A percentile compares a stretch with the other conserved stretches of the same genome.
Evolutionary conservation across 1,140 invertebrate genomes (phyloP).

Genomic region (Thrips palmi): DNA sequence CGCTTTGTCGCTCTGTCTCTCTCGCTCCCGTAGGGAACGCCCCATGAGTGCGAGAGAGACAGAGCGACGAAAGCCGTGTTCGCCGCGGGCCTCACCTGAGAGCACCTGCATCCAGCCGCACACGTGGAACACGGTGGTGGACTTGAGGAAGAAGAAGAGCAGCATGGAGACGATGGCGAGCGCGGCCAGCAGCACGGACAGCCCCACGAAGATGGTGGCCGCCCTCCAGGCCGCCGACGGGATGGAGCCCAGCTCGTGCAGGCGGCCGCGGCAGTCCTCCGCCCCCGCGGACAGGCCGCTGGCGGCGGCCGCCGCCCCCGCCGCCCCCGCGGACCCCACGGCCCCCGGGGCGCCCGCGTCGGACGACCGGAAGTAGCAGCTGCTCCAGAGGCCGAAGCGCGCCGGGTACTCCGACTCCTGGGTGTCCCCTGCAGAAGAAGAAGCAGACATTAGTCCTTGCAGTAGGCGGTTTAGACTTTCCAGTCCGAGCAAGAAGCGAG

Average conservation of each 20-base stretch:
- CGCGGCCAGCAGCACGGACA: constrained; percentile 66
- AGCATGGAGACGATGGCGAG: constrained; percentile 74
- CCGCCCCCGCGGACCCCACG: constrained; percentile 27
- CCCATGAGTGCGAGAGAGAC: no score
- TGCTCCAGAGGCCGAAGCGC: constrained; percentile 81
- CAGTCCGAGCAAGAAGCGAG: no score
- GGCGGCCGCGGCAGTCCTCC: constrained; percentile 59
- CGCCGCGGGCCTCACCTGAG: constrained; percentile 80
- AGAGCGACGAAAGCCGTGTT: no score
- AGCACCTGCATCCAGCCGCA: constrained; percentile 86
- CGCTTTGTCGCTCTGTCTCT: no score
- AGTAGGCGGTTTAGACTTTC: no score
- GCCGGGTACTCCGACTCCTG: constrained; percentile 68
- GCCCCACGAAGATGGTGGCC: constrained; percentile 72
- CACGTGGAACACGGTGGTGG: constrained; percentile 82
- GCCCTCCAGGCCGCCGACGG: constrained; percentile 59
- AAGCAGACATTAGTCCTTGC: no score
- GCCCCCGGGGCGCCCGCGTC: constrained; percentile 19
- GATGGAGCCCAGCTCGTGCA: constrained; percentile 70
- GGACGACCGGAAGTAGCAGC: constrained; percentile 37
- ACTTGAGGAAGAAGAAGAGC: constrained; percentile 84
- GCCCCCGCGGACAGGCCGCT: no score
- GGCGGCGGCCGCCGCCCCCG: constrained; percentile 30
- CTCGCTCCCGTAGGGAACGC: no score
- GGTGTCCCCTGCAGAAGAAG: no score